Evolutionary conservation across 2,113 vertebrate genomes (phyloP), one percentile per base, ranked within the genome.

Genomic region (Tenrec ecaudatus): DNA sequence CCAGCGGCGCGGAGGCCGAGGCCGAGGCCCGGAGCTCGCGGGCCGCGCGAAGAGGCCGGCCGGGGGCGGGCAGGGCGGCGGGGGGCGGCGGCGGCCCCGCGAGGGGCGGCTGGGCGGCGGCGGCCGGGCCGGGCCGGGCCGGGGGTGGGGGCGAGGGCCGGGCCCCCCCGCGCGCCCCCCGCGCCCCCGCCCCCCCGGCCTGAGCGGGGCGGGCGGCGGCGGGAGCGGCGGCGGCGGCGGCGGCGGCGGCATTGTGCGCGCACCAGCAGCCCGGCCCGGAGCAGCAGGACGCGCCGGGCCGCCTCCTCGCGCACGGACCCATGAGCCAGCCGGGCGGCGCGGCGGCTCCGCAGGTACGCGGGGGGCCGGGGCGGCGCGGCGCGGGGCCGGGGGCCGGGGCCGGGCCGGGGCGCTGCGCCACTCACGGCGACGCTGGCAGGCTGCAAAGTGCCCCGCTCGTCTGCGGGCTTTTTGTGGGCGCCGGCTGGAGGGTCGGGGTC

Each of bases 251-350:
- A 96, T 97, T 96, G 96, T 96, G 96, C 96, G 96, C 96, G 96
- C 96, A 92, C 91, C 93, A 85, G 93, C 96, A 84, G 91, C 96
- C 96, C 77, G 96, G 95, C 95, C 95, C 94, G 96, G 96, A 96
- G 96, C 89, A 96, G 96, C 95, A 95, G 96, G 95, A 96, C 94
- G 95, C 96, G 95, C 93, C 92, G 95, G 95, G 96, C 96, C 96
- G 96, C 96, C 95, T 95, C 96, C 96, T 96, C 94, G 94, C 92
- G 94, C 95, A 29, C 93, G 90, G 96, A 96, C 96, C 96, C 95
- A 97, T 96, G 92, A 96, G 77, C 96, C 96, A 96, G 95, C 96
- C 96, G 95, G 96, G 95, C 96, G 95, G 96, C 96, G 96, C 95
- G 93, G 95, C 88, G 95, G 95, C 94, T 94, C 95, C 96, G 96